These are phyloP conservation scores for Xyrauchen texanus DNA, from an alignment of 2,113 vertebrate genomes.

Conservation along the genomic window DNA sequence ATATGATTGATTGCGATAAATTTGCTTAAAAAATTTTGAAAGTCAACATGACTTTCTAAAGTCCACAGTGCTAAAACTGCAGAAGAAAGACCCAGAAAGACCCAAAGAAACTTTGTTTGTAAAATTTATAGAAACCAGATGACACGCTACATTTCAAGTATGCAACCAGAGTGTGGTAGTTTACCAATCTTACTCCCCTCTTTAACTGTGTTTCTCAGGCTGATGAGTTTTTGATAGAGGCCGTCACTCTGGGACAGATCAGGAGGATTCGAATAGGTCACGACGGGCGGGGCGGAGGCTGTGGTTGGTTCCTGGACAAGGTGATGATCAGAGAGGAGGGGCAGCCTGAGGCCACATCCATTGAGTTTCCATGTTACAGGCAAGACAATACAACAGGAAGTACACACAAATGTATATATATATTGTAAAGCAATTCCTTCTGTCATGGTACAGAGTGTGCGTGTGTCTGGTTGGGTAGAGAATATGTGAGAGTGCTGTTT, in stretches of 20 bases:
- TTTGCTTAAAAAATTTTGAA: too few relatives aligned
- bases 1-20: too few relatives aligned
- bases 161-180: too few relatives aligned
- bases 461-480: background rate
- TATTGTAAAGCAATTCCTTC: too few relatives aligned
- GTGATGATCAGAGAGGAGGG: constrained; percentile 94
- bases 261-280: constrained; percentile 88
- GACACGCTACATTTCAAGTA: too few relatives aligned
- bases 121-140: too few relatives aligned
- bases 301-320: constrained; percentile 94
- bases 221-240: constrained; percentile 93
- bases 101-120: too few relatives aligned
- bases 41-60: too few relatives aligned
- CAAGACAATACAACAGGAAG: constrained; percentile 57
- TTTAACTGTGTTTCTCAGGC: constrained; percentile 70
- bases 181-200: background rate
- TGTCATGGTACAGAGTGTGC: background rate
- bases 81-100: too few relatives aligned
- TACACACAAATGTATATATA: background rate
- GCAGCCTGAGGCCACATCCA: constrained; percentile 83
- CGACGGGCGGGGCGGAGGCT: constrained; percentile 88
- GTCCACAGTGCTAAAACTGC: too few relatives aligned
- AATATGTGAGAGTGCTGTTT: constrained; percentile 51
- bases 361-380: constrained; percentile 94
- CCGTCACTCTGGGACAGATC: constrained; percentile 84